A percentile compares a stretch with the other conserved stretches of the same genome.
These are phyloP conservation scores for Leptobrachium leishanense DNA, from an alignment of 2,113 vertebrate genomes.

Conservation along the genomic window DNA sequence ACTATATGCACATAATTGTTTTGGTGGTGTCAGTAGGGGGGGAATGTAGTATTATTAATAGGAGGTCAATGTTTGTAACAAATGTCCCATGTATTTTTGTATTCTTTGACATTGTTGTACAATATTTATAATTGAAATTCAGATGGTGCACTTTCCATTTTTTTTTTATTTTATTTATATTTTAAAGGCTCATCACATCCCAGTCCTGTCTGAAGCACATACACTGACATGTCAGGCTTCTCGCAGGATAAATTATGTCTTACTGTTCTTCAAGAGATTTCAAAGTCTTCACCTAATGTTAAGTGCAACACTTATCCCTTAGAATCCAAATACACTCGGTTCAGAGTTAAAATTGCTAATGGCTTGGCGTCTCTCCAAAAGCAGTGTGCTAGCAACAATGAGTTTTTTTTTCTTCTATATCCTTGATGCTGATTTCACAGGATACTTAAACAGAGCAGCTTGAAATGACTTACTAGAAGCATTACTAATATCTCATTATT, in stretches of 20 bases:
- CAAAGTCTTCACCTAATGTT: slow-evolving; percentile 41
- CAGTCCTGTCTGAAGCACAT: slow-evolving; percentile 24
- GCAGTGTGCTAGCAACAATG: not conserved
- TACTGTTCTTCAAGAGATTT: slow-evolving; percentile 50
- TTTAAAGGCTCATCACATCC: slow-evolving; percentile 14
- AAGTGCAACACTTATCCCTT: slow-evolving; percentile 49
- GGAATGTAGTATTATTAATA: no score
- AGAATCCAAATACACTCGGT: slow-evolving; percentile 50
- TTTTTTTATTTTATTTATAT: slow-evolving; percentile 38
- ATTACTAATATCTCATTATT: slow-evolving; percentile 40
- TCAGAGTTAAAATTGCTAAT: slow-evolving; percentile 40
- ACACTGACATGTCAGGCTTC: slow-evolving; percentile 43
- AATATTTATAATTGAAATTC: slow-evolving; percentile 28
- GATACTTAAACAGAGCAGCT: slow-evolving; percentile 7
- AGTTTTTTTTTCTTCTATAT: not conserved
- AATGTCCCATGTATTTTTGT: not conserved
- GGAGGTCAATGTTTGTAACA: no score
- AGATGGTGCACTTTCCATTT: not conserved
- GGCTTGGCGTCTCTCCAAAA: slow-evolving; percentile 33
- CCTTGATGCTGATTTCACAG: slow-evolving; percentile 23
- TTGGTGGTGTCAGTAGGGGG: no score
- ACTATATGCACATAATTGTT: no score
- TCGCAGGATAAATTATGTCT: slow-evolving; percentile 48
- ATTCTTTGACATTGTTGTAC: slow-evolving; percentile 17
- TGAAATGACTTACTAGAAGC: slow-evolving; percentile 2